These are phyloP conservation scores for Lepidocyrtoides sp. DNA, from an alignment of 2,888 invertebrate genomes.

Conservation along the genomic window DNA sequence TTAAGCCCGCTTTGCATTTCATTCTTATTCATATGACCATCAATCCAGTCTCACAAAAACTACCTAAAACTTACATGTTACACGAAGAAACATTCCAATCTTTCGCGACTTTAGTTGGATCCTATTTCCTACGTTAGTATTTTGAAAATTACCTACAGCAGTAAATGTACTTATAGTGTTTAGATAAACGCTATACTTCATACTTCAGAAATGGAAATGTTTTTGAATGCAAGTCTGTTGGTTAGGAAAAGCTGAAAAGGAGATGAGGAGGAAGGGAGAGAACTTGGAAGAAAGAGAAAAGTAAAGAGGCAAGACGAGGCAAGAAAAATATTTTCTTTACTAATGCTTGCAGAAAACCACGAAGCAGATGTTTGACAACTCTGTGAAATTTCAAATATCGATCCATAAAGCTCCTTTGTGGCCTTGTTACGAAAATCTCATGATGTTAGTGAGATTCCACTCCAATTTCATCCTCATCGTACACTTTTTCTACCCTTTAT, in stretches of 20 bases:
- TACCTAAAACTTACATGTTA: too few species aligned
- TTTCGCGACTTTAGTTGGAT: too few species aligned
- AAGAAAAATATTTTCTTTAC: constrained; percentile 74
- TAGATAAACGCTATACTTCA: not conserved
- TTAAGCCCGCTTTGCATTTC: too few species aligned
- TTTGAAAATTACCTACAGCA: not conserved
- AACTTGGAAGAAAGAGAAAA: constrained; percentile 1
- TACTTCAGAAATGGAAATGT: not conserved
- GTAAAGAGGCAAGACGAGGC: constrained; percentile 18
- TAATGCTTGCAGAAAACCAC: constrained; percentile 65
- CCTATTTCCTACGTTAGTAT: too few species aligned
- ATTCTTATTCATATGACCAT: too few species aligned
- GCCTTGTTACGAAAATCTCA: constrained; percentile 71
- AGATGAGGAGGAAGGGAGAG: not conserved
- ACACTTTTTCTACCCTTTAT: not conserved
- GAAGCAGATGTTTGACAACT: constrained; percentile 72
- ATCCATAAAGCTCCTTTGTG: constrained; percentile 69
- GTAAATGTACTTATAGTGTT: not conserved
- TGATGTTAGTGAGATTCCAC: constrained; percentile 61
- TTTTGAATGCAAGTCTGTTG: constrained; percentile 1
- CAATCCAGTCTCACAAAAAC: too few species aligned
- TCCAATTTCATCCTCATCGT: constrained; percentile 60
- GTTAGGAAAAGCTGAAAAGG: not conserved
- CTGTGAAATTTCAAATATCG: constrained; percentile 74
- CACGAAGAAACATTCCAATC: too few species aligned